Evolutionary conservation across 2,113 vertebrate species (phyloP).

Genomic region (Cochlearius cochlearius): DNA sequence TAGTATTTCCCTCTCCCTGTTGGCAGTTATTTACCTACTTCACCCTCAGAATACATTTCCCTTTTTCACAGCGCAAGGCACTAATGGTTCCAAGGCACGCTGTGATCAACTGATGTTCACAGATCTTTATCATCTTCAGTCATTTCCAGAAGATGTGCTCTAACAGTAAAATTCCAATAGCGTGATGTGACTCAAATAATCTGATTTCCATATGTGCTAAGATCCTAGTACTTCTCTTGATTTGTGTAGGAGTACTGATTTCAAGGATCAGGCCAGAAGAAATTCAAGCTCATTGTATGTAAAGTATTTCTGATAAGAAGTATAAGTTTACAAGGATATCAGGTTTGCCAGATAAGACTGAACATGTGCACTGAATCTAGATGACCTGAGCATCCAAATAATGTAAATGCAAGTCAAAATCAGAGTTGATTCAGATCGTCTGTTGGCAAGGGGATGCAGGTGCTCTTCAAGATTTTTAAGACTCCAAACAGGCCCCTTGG

Average conservation of each 20-base stretch:
- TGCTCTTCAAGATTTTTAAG: not conserved
- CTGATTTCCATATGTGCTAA: not conserved
- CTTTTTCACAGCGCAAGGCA: not conserved
- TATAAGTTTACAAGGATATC: not conserved
- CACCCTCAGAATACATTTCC: not conserved
- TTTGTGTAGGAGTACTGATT: not conserved
- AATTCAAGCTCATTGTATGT: not conserved
- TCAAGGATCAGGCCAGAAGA: not conserved
- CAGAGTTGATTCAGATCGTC: not conserved
- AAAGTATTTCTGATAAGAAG: conserved; percentile 6
- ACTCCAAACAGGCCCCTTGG: not conserved
- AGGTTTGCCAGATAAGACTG: not conserved
- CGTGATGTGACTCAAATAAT: not conserved
- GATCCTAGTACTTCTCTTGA: not conserved
- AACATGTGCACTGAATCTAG: not conserved
- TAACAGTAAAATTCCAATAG: not conserved
- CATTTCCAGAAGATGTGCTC: not conserved
- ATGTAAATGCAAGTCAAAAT: not conserved
- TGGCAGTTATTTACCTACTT: not conserved
- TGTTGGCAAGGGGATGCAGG: not conserved
- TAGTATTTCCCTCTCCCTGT: not conserved
- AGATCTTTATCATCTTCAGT: not conserved
- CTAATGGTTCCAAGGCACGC: not conserved
- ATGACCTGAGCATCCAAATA: not conserved
- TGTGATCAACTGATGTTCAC: not conserved